Conservation (phyloP, 2,113 vertebrate species). For the Pedionomus torquatus region DNA sequence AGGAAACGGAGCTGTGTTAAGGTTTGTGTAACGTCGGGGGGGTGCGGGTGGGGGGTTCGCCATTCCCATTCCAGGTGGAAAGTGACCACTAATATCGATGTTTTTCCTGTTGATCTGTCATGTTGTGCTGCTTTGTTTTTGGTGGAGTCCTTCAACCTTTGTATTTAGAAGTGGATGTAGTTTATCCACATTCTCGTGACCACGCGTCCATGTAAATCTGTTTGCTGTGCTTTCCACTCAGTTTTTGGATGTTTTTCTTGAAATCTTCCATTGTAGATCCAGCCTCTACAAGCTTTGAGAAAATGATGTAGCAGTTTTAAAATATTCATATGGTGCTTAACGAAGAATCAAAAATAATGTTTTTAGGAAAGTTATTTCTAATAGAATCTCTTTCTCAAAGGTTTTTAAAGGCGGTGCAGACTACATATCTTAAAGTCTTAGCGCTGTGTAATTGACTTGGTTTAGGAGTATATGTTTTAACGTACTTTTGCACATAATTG, state of each 20-base stretch:
- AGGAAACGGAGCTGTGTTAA: conserved; percentile 29
- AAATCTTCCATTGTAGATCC: background rate
- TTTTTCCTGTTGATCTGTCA: background rate
- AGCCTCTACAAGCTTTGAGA: conserved; percentile 20
- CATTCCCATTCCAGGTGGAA: background rate
- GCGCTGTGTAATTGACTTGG: background rate
- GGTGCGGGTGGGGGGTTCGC: background rate
- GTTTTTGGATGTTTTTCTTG: conserved; percentile 1
- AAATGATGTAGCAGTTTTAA: background rate
- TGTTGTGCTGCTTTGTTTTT: conserved; percentile 1
- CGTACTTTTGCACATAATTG: background rate
- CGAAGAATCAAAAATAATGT: background rate
- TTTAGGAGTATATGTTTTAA: background rate
- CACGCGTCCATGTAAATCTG: background rate
- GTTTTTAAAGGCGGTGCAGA: background rate
- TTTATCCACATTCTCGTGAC: background rate
- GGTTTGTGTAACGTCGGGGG: background rate
- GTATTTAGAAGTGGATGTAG: conserved; percentile 7
- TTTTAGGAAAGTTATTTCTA: background rate
- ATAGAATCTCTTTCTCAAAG: background rate
- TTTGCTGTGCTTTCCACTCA: conserved; percentile 20
- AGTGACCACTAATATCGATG: background rate
- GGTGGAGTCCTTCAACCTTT: background rate
- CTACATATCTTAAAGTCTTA: background rate
- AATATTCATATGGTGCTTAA: background rate